Evolutionary conservation across 1,140 invertebrate species (phyloP).

Genomic region (Gonatopus flavifemur): DNA sequence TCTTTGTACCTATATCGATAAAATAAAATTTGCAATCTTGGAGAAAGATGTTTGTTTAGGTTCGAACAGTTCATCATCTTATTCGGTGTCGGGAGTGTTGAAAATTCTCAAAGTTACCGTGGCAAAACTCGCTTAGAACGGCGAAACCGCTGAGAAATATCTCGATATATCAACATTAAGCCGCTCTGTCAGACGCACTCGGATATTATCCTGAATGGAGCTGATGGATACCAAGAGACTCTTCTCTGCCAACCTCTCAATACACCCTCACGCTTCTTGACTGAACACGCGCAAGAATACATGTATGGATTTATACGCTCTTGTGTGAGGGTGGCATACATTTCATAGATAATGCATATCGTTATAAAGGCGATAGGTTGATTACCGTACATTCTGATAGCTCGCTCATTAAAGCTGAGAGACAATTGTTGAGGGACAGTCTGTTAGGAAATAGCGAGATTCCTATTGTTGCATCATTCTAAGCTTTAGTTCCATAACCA

Average conservation of each 20-base stretch:
- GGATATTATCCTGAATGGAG: conserved; percentile 37
- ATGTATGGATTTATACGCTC: too few relatives aligned
- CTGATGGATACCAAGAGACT: conserved; percentile 37
- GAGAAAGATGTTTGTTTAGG: not conserved
- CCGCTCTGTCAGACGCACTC: conserved; percentile 31
- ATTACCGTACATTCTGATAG: too few relatives aligned
- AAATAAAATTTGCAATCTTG: not conserved
- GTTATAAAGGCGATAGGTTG: too few relatives aligned
- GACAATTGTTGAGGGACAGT: too few relatives aligned
- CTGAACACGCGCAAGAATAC: not conserved
- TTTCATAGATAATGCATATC: too few relatives aligned
- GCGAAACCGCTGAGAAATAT: conserved; percentile 33
- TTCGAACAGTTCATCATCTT: conserved; percentile 16
- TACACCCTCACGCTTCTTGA: conserved; percentile 15
- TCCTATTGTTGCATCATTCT: too few relatives aligned
- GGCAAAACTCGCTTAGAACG: conserved; percentile 28
- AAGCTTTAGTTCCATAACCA: too few relatives aligned
- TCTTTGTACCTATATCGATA: not conserved
- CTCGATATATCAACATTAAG: conserved; percentile 37
- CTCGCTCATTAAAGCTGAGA: too few relatives aligned
- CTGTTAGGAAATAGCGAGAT: too few relatives aligned
- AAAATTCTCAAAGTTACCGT: conserved; percentile 13
- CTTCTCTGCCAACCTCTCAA: conserved; percentile 28
- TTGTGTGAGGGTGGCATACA: too few relatives aligned
- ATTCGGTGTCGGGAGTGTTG: conserved; percentile 10